Percentiles rank a stretch among this genome's conserved stretches.
These are phyloP conservation scores for Hippocampus comes DNA, from an alignment of 2,113 vertebrate species.

Conservation along the genomic window DNA sequence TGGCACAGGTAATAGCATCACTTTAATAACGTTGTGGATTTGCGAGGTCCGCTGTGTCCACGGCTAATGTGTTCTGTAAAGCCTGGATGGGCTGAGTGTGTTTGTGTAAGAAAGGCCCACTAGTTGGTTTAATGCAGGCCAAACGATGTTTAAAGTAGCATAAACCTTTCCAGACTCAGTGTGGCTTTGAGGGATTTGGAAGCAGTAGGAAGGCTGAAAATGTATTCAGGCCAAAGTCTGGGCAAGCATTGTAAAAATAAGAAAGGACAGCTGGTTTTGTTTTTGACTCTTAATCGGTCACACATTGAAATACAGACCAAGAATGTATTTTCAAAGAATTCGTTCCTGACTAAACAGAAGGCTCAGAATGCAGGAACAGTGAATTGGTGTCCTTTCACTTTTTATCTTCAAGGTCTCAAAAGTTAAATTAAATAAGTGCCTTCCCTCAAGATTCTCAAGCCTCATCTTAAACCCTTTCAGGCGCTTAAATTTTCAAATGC, in stretches of 20 bases:
- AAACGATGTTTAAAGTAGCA: slow-evolving; percentile 42
- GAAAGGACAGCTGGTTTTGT: neutral
- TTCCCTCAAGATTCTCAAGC: too few species aligned
- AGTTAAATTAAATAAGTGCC: too few species aligned
- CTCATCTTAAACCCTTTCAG: too few species aligned
- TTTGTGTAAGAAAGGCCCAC: slow-evolving; percentile 10
- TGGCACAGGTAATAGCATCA: slow-evolving; percentile 57
- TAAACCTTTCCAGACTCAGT: slow-evolving; percentile 30
- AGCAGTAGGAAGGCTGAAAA: neutral
- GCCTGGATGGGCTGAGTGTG: slow-evolving; percentile 11
- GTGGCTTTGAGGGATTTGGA: slow-evolving; percentile 25
- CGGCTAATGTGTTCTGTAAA: slow-evolving; percentile 21
- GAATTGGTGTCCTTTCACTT: too few species aligned
- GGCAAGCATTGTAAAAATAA: slow-evolving; percentile 42
- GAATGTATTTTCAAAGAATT: too few species aligned
- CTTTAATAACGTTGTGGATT: slow-evolving; percentile 38
- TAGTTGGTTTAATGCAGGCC: slow-evolving; percentile 17
- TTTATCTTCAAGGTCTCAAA: too few species aligned
- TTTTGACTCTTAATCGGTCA: too few species aligned
- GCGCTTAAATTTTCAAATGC: too few species aligned
- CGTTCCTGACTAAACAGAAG: too few species aligned
- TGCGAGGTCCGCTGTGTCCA: slow-evolving; percentile 24
- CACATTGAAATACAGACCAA: too few species aligned
- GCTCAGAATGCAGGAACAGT: too few species aligned
- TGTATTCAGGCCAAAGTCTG: slow-evolving; percentile 21